Percentiles rank a stretch among this genome's conserved stretches.
These are phyloP conservation scores for Heliconius cydno DNA, from an alignment of 2,888 invertebrate genomes.

Conservation along the genomic window DNA sequence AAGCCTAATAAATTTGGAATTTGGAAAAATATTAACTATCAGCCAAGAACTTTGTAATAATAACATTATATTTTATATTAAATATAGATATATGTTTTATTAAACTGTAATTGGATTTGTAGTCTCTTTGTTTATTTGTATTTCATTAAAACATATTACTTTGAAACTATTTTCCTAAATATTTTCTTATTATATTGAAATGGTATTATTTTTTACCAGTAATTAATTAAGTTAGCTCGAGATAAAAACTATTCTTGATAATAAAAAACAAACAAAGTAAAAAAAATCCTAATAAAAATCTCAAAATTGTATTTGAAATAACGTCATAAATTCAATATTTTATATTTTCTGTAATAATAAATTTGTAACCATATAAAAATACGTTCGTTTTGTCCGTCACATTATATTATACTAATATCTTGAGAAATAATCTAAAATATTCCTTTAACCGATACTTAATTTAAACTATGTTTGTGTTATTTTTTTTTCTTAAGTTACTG, in stretches of 20 bases:
- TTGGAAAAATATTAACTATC: background rate
- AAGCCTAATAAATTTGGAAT: background rate
- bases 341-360: background rate
- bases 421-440: background rate
- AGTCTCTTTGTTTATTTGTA: background rate
- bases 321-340: background rate
- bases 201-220: background rate
- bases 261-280: background rate
- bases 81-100: background rate
- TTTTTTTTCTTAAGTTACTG: background rate
- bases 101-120: background rate
- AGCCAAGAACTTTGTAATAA: background rate
- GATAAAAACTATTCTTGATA: background rate
- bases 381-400: background rate
- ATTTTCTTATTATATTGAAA: background rate
- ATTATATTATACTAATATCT: background rate
- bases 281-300: background rate
- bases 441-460: slow-evolving; percentile 12
- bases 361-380: background rate
- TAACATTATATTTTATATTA: background rate
- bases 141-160: background rate
- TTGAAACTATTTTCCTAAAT: background rate
- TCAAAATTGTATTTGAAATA: background rate
- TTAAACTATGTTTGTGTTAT: background rate
- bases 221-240: slow-evolving; percentile 30